A percentile compares a stretch with the other conserved stretches of the same genome.
Conservation (phyloP, 2,888 invertebrate genomes). For the Sesamia inferens region DNA sequence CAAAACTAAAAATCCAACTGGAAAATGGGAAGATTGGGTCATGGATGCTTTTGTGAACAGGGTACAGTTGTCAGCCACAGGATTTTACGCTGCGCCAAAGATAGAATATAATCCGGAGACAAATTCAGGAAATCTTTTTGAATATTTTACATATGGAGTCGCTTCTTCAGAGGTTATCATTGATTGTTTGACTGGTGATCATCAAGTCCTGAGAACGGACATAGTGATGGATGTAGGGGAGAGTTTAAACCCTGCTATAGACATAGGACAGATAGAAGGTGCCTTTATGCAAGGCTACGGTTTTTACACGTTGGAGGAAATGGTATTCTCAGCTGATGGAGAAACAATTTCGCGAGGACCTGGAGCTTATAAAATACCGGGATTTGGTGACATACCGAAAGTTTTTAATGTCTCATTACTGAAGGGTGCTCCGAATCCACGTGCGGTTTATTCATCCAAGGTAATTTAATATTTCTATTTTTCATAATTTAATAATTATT, state of each 20-base stretch:
- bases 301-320: constrained; percentile 94
- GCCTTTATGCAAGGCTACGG: constrained; percentile 97
- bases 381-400: constrained; percentile 94
- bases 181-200: constrained; percentile 96
- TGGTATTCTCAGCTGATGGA: constrained; percentile 93
- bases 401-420: constrained; percentile 95
- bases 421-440: constrained; percentile 94
- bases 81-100: constrained; percentile 93
- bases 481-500: not conserved
- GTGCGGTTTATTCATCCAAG: constrained; percentile 97
- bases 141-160: constrained; percentile 95
- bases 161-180: constrained; percentile 96
- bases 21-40: constrained; percentile 95
- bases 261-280: constrained; percentile 97
- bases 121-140: constrained; percentile 92
- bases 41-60: constrained; percentile 92
- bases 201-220: constrained; percentile 94
- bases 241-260: constrained; percentile 97
- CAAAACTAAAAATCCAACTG: constrained; percentile 91
- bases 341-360: constrained; percentile 94
- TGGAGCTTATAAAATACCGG: constrained; percentile 96
- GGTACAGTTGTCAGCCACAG: constrained; percentile 93
- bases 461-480: constrained; percentile 77
- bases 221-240: constrained; percentile 97
- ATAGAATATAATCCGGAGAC: constrained; percentile 91